Conservation (phyloP, 1,140 invertebrate species). For the Hylaeus anthracinus region DNA sequence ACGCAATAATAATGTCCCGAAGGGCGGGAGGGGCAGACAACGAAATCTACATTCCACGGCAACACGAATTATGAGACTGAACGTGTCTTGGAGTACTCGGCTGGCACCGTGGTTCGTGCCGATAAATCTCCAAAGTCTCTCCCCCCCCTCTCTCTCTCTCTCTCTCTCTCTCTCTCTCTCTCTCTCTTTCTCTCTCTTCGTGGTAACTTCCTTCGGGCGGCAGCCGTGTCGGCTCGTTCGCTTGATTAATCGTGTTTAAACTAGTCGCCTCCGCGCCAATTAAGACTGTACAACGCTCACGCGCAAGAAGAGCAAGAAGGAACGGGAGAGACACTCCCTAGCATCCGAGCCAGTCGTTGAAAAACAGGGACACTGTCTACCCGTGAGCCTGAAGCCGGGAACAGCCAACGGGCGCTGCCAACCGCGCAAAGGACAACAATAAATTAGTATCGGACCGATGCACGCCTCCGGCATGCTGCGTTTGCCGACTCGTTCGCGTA, state of each 20-base stretch:
- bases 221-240: constrained; percentile 56
- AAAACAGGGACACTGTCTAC: constrained; percentile 23
- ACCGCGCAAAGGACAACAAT: constrained; percentile 47
- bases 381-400: no score
- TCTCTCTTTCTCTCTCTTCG: constrained; percentile 23
- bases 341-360: constrained; percentile 2
- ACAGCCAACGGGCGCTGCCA: constrained; percentile 9
- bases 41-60: constrained; percentile 47
- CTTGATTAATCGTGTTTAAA: constrained; percentile 80
- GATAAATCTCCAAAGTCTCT: constrained; percentile 67
- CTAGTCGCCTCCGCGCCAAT: constrained; percentile 77
- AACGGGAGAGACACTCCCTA: constrained; percentile 30
- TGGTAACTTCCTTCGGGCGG: constrained; percentile 63
- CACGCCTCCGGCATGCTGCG: constrained; percentile 45
- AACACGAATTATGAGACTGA: constrained; percentile 46
- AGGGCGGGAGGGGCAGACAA: background rate
- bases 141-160: no score
- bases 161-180: no score
- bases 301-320: constrained; percentile 38
- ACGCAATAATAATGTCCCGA: constrained; percentile 41
- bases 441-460: constrained; percentile 67
- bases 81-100: constrained; percentile 27
- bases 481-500: background rate
- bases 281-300: constrained; percentile 65
- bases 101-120: constrained; percentile 23